These are phyloP conservation scores for Apocrypta bakeri DNA, from an alignment of 1,140 invertebrate genomes.

Conservation along the genomic window DNA sequence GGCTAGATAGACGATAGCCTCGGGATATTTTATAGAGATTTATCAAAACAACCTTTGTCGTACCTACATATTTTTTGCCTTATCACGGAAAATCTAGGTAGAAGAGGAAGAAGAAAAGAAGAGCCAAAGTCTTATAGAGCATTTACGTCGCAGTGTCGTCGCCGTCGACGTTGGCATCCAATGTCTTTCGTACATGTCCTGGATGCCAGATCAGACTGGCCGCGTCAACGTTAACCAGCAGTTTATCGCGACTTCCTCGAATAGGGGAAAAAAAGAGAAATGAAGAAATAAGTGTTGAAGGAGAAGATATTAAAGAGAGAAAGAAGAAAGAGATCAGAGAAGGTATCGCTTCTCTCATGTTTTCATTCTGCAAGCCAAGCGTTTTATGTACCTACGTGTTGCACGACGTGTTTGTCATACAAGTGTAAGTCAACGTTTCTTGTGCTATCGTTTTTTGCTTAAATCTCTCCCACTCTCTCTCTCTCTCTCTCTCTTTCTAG, in stretches of 20 bases:
- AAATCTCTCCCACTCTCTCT: too few relatives aligned
- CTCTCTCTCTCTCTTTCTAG: too few relatives aligned
- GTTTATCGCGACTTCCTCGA: not conserved
- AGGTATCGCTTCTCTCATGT: conserved; percentile 29
- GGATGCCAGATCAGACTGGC: conserved; percentile 20
- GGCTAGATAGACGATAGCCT: conserved; percentile 46
- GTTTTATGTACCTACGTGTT: conserved; percentile 33
- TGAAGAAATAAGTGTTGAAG: not conserved
- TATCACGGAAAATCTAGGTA: conserved; percentile 8
- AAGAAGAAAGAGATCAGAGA: conserved; percentile 14
- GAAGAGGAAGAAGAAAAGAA: conserved; percentile 6
- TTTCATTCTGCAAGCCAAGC: conserved; percentile 20
- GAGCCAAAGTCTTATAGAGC: not conserved
- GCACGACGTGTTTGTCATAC: conserved; percentile 27
- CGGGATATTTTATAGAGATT: conserved; percentile 55
- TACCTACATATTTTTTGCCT: conserved; percentile 35
- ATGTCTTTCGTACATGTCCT: conserved; percentile 43
- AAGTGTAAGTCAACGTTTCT: conserved; percentile 6
- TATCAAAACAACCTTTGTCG: conserved; percentile 46
- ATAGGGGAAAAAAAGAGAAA: not conserved
- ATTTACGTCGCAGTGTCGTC: not conserved
- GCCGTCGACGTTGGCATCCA: not conserved
- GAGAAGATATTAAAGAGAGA: conserved; percentile 7
- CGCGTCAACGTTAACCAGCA: not conserved
- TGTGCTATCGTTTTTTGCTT: not conserved